Evolutionary conservation across 2,888 invertebrate genomes (phyloP).

Genomic region (Nephrotoma appendiculata): DNA sequence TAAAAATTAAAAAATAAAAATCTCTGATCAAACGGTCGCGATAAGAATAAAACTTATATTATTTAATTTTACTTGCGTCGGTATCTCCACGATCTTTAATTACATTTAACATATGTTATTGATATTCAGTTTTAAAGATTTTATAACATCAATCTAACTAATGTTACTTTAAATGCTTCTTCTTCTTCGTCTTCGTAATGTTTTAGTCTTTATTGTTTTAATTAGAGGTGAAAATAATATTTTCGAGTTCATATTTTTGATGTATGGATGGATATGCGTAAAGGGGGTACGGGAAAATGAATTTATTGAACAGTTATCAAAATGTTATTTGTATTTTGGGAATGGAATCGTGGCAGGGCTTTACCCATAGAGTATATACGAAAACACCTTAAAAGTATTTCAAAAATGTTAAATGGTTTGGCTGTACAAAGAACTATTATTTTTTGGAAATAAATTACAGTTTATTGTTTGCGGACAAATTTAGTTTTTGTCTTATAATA

Average conservation of each 20-base stretch:
- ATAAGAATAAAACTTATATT: neutral
- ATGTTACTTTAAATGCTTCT: neutral
- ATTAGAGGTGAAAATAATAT: neutral
- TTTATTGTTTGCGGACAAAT: neutral
- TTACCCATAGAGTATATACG: neutral
- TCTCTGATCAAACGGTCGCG: neutral
- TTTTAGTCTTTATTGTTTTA: neutral
- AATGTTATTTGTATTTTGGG: neutral
- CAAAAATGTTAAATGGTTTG: neutral
- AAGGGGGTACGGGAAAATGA: neutral
- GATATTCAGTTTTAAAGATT: neutral
- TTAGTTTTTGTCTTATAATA: neutral
- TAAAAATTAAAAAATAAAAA: neutral
- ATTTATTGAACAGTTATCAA: neutral
- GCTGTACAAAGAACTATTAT: neutral
- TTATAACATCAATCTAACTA: neutral
- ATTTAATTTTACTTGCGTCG: neutral
- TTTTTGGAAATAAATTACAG: neutral
- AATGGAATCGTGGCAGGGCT: neutral
- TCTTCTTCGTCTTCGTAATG: neutral
- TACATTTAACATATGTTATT: neutral
- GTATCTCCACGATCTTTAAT: neutral
- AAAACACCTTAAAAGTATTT: neutral
- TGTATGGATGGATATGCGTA: neutral
- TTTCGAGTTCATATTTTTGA: neutral